Evolutionary conservation across 2,888 invertebrate species (phyloP), one percentile per base, ranked within the genome.

Genomic region (Ophion slaviceki): DNA sequence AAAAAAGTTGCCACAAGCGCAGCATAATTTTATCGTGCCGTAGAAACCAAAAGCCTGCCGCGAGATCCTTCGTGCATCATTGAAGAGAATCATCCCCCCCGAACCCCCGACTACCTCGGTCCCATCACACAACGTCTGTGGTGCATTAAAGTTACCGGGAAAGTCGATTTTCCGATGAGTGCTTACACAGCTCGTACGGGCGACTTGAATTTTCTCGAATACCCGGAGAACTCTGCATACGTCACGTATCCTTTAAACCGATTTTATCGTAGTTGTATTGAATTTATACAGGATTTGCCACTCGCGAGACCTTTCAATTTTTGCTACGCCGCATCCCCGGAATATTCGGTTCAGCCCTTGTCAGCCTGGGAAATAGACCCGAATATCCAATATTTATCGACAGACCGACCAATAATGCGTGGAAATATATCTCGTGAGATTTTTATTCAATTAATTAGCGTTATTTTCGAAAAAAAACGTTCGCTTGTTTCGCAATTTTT

Each of bases 131-230:
- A 17, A 28, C 75, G 61, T 68, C 67, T 81, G 47, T 62, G 68
- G 45, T 81, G 45, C 47, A 68, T 76, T 66, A 76, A 53, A 76
- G 68, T 67, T 77, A 78, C 40, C 57, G 59, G 8, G 64, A 67
- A 77, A 76, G 64, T 82, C 71, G 66, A 77, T 82, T 82, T 82
- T 66, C 66, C 77, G 66, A 72, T 57, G 72, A 72, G 71, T 57
- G 72, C 59, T 45, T 57, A 57, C 64, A 68, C 40, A 20, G 57
- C 24, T 28, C 24, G 45, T 53, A 53, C 3, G 14, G 59, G 59
- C 45, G 24, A 78, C 40, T 45, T 59, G 59, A 57, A 20, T 61
- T 67, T 61, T 7, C 71, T 36, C 59, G 62, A 57, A 70, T 47
- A 53, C 61, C 64, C 57, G 20, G 20, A 53, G 47, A 7, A 36